Base-by-base conservation (phyloP, 2,888 invertebrate species). In the Geophilus truncorum region DNA sequence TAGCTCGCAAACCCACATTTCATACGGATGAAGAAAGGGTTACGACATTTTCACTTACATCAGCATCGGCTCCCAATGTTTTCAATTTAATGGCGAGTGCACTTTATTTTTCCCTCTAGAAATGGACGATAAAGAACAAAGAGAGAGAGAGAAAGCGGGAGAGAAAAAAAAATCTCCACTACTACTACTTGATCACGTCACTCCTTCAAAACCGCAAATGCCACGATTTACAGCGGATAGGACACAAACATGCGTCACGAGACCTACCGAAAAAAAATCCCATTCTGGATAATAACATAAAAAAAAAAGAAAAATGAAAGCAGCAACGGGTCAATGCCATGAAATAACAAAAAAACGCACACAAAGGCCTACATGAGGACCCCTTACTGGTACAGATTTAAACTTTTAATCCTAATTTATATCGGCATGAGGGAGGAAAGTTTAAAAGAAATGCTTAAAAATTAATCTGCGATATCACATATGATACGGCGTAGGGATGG, bases 31-130 rank as follows among this genome's bases (percentile, higher is more conserved):
- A 57, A 57, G 57, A 57, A 57, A 57, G 57, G 57, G 57, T 57
- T 57, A 57, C 57, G 57, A 57, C 57, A 57, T 57, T 57, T 57
- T 57, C 57, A 57, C 57, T 57, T 57, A 57, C 57, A 57, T 57
- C 57, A 57, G 57, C 57, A 57, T 57, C 57, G 23, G 18, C 21
- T 57, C n/a, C 57, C 57, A 57, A 57, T 57, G 57, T 57, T 57
- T 57, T 57, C 57, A 57, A 57, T 57, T 57, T 57, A 57, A 57
- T 57, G 57, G 18, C 57, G 18, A 57, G 18, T 18, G 57, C 57
- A 57, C 57, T 57, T 57, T 57, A 57, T 57, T 57, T 57, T 57
- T 18, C 57, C 57, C 57, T 51, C 18, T 15, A 57, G 18, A 57
- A 57, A 57, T 57, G 57, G 57, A 57, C 57, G 57, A 57, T 57